These are phyloP conservation scores for Daktulosphaira vitifoliae DNA, from an alignment of 1,140 invertebrate genomes.

Conservation along the genomic window DNA sequence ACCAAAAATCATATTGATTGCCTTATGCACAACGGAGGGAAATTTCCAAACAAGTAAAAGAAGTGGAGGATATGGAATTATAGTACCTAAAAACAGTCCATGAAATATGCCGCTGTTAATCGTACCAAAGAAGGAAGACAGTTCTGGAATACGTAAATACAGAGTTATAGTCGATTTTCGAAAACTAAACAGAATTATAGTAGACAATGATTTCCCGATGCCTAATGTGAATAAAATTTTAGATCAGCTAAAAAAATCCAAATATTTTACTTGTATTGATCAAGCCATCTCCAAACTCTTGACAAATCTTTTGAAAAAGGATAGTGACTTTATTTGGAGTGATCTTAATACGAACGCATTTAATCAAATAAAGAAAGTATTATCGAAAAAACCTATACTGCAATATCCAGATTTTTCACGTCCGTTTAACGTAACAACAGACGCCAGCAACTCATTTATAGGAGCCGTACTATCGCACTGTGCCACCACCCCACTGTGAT, in stretches of 20 bases:
- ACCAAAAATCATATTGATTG: too few relatives aligned
- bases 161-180: slow-evolving; percentile 38
- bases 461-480: slow-evolving; percentile 43
- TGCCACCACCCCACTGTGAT: too few relatives aligned
- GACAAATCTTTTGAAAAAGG: slow-evolving; percentile 37
- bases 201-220: slow-evolving; percentile 45
- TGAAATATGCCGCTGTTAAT: too few relatives aligned
- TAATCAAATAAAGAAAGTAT: slow-evolving; percentile 38
- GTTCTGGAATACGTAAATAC: slow-evolving; percentile 35
- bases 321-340: slow-evolving; percentile 7
- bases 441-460: slow-evolving; percentile 48
- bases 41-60: slow-evolving; percentile 41
- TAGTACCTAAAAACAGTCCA: slow-evolving; percentile 23
- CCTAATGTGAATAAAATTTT: slow-evolving; percentile 47
- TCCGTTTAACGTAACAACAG: slow-evolving; percentile 50
- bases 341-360: neutral
- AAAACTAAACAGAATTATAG: slow-evolving; percentile 37
- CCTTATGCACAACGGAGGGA: too few relatives aligned
- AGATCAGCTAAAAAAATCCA: too few relatives aligned
- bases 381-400: slow-evolving; percentile 39
- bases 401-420: slow-evolving; percentile 42
- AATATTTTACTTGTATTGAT: too few relatives aligned
- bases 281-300: slow-evolving; percentile 43
- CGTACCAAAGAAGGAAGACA: slow-evolving; percentile 38
- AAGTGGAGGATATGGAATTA: slow-evolving; percentile 34